Conservation (phyloP, 2,797 vertebrate species). For the Myoxocephalus aenaeus region DNA sequence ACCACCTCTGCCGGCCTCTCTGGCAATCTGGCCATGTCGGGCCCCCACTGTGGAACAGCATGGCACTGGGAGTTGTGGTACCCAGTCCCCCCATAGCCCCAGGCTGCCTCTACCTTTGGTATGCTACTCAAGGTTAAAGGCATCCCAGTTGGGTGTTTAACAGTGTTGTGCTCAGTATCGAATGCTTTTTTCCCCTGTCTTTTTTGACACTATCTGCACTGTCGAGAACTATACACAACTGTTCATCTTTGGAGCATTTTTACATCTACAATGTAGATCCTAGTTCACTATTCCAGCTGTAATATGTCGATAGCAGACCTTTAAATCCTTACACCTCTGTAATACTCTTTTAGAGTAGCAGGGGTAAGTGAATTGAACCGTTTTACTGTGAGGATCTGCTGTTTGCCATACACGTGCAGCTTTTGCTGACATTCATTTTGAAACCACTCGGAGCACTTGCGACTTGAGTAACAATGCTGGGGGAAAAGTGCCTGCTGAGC, state of each 20-base stretch:
- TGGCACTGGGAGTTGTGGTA: conserved; percentile 78
- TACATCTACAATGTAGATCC: conserved; percentile 43
- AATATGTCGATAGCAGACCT: conserved; percentile 58
- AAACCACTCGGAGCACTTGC: conserved; percentile 72
- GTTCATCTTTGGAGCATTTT: conserved; percentile 49
- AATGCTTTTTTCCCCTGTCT: conserved; percentile 31
- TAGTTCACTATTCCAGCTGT: conserved; percentile 39
- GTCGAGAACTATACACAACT: conserved; percentile 35
- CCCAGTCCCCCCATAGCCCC: conserved; percentile 72
- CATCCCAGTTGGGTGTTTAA: conserved; percentile 81
- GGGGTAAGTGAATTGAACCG: conserved; percentile 76
- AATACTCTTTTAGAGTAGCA: conserved; percentile 70
- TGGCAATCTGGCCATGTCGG: conserved; percentile 78
- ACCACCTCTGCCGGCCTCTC: conserved; percentile 65
- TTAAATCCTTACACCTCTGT: conserved; percentile 62
- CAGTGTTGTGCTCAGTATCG: conserved; percentile 52
- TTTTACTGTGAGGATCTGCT: conserved; percentile 73
- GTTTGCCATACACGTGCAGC: conserved; percentile 69
- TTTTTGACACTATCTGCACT: conserved; percentile 51
- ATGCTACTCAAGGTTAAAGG: conserved; percentile 83
- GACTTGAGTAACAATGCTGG: conserved; percentile 75
- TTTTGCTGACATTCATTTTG: conserved; percentile 83
- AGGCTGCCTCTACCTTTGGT: conserved; percentile 84
- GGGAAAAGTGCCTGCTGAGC: conserved; percentile 75
- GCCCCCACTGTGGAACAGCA: conserved; percentile 80